Evolutionary conservation across 2,113 vertebrate species (phyloP).

Genomic region (Raja brachyura): DNA sequence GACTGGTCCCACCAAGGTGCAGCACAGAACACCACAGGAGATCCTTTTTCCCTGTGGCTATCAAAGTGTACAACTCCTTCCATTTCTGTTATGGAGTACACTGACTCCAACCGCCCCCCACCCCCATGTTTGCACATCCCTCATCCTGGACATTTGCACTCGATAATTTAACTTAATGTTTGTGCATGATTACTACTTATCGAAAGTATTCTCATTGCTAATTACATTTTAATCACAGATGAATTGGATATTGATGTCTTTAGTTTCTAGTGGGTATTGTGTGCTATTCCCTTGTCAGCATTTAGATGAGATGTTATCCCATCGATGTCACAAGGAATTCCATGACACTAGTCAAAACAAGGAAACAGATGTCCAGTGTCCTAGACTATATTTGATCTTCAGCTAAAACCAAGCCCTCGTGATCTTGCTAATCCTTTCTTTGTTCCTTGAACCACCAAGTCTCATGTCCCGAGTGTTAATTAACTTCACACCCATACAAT

Average conservation of each 20-base stretch:
- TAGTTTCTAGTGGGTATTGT: background rate
- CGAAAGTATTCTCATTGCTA: background rate
- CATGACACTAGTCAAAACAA: background rate
- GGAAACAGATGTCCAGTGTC: background rate
- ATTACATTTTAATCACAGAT: background rate
- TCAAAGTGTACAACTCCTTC: too few relatives aligned
- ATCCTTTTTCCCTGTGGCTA: too few relatives aligned
- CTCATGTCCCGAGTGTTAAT: too few relatives aligned
- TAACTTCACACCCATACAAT: background rate
- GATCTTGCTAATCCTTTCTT: background rate
- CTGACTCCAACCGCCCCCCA: too few relatives aligned
- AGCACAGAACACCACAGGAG: too few relatives aligned
- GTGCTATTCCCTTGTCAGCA: background rate
- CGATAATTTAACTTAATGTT: too few relatives aligned
- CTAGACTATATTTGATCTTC: background rate
- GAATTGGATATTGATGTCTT: background rate
- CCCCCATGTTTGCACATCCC: too few relatives aligned
- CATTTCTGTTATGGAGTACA: too few relatives aligned
- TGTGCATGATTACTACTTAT: too few relatives aligned
- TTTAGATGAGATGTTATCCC: background rate
- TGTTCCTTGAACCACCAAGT: background rate
- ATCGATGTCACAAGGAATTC: background rate
- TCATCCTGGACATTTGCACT: too few relatives aligned
- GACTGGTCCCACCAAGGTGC: too few relatives aligned
- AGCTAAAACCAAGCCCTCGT: background rate